Percentiles rank a stretch among this genome's conserved stretches.
Evolutionary conservation across 2,113 vertebrate species (phyloP).

Genomic region (Microtus richardsoni): DNA sequence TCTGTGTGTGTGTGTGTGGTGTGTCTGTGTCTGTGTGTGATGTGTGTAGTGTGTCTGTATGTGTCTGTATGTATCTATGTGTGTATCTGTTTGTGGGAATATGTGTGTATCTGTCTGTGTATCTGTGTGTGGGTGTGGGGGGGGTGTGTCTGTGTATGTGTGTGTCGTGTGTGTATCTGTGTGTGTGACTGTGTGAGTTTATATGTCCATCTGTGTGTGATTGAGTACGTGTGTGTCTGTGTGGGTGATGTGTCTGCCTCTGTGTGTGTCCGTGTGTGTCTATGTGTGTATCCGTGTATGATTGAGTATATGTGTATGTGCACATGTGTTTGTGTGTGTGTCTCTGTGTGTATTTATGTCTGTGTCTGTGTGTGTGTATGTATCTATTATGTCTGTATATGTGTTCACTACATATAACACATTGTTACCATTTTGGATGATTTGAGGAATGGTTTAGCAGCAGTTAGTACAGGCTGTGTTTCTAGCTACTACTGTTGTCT

Average conservation of each 20-base stretch:
- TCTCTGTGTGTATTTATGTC: neutral
- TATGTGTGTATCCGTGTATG: neutral
- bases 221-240: neutral
- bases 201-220: neutral
- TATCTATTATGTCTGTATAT: neutral
- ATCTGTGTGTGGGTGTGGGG: neutral
- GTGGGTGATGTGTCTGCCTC: neutral
- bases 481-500: neutral
- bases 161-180: neutral
- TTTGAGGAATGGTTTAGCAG: neutral
- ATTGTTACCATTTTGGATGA: neutral
- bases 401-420: neutral
- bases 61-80: neutral
- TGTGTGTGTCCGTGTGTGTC: too few species aligned
- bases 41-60: neutral
- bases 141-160: neutral
- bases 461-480: neutral
- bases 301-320: neutral
- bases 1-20: neutral
- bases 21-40: neutral
- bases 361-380: neutral
- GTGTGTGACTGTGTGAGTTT: neutral
- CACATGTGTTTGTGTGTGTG: neutral
- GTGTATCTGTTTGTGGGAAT: neutral
- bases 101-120: neutral